These are phyloP conservation scores for Dissostichus mawsoni DNA, from an alignment of 2,113 vertebrate species.

Conservation along the genomic window DNA sequence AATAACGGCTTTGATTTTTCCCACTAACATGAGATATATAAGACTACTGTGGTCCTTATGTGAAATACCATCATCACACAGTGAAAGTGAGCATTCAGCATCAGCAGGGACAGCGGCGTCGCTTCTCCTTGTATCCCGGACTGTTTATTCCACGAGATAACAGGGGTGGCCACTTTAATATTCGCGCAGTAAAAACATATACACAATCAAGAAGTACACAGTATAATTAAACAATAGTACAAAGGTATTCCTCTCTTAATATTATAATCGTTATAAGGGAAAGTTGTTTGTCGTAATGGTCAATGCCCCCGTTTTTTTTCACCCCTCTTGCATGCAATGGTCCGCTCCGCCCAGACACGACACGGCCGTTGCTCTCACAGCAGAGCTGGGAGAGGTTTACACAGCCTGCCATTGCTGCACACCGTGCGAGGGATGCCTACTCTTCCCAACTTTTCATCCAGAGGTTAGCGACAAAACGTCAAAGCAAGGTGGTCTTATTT, in stretches of 20 bases:
- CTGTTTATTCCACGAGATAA: constrained; percentile 53
- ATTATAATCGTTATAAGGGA: fast-evolving
- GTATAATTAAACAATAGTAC: fast-evolving
- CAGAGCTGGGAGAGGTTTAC: constrained; percentile 72
- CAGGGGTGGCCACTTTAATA: constrained; percentile 18
- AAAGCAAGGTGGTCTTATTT: constrained; percentile 22
- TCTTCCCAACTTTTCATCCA: constrained; percentile 75
- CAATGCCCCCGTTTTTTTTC: constrained; percentile 36
- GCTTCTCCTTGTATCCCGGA: constrained; percentile 77
- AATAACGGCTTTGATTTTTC: neutral
- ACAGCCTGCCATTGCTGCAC: constrained; percentile 76
- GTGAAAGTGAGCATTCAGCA: constrained; percentile 76
- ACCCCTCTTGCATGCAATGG: constrained; percentile 75
- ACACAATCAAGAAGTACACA: fast-evolving
- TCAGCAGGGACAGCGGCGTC: constrained; percentile 75
- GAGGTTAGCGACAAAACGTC: constrained; percentile 57
- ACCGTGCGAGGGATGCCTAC: constrained; percentile 65
- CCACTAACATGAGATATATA: neutral
- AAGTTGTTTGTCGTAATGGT: fast-evolving
- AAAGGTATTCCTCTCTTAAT: fast-evolving
- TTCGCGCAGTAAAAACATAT: neutral
- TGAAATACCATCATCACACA: constrained; percentile 38
- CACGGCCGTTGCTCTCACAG: constrained; percentile 79
- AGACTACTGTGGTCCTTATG: neutral
- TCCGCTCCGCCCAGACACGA: constrained; percentile 80